Evolutionary conservation across 2,113 vertebrate genomes (phyloP).

Genomic region (Oncorhynchus keta): DNA sequence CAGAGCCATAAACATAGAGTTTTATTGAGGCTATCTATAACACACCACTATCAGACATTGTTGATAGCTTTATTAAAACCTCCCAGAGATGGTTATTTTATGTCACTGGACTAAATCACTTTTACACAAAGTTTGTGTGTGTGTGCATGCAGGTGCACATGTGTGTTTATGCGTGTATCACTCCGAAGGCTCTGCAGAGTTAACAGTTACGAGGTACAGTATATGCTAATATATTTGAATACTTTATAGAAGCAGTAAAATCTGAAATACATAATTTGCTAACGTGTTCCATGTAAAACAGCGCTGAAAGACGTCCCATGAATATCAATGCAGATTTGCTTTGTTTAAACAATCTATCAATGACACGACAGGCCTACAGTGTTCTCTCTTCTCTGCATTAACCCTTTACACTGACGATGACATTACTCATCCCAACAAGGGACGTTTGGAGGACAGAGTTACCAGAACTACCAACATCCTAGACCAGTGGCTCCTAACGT

Average conservation of each 20-base stretch:
- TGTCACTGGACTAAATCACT: conserved; percentile 74
- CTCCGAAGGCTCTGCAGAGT: conserved; percentile 45
- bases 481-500: not conserved
- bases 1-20: conserved; percentile 67
- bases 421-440: not conserved
- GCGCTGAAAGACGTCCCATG: conserved; percentile 67
- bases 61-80: conserved; percentile 71
- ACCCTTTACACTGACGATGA: not conserved
- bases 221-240: conserved; percentile 72
- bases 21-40: conserved; percentile 78
- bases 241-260: conserved; percentile 80
- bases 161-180: not conserved
- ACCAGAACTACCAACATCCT: not conserved
- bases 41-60: conserved; percentile 65
- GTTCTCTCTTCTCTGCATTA: conserved; percentile 19
- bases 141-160: not conserved
- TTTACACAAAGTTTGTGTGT: conserved; percentile 24
- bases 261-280: conserved; percentile 74
- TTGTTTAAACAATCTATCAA: conserved; percentile 54
- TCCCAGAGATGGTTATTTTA: conserved; percentile 71
- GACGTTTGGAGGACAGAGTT: not conserved
- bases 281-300: conserved; percentile 72
- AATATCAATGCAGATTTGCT: conserved; percentile 70
- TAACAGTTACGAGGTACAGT: conserved; percentile 68
- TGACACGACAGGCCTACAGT: conserved; percentile 19